Conservation (phyloP, 2,888 invertebrate genomes). For the Endotricha flammealis region DNA sequence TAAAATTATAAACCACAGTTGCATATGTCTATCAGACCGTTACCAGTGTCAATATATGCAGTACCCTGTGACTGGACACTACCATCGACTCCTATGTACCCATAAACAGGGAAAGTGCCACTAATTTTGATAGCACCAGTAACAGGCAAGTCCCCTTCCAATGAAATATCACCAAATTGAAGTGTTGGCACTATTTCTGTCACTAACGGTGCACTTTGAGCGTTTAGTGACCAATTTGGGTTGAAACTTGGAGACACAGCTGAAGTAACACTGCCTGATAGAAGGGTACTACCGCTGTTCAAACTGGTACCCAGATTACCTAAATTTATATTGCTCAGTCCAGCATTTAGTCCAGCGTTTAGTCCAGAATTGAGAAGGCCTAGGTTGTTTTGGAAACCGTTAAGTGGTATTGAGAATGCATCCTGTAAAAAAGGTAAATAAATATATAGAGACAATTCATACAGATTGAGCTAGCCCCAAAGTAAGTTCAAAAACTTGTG, state of each 20-base stretch:
- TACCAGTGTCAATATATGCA: slow-evolving; percentile 45
- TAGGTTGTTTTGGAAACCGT: slow-evolving; percentile 17
- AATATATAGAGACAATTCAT: too few relatives aligned
- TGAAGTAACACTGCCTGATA: slow-evolving; percentile 16
- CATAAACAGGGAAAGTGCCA: slow-evolving; percentile 61
- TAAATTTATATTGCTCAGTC: neutral
- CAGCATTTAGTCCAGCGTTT: slow-evolving; percentile 1
- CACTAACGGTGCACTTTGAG: slow-evolving; percentile 43
- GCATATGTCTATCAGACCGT: slow-evolving; percentile 21
- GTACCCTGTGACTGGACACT: slow-evolving; percentile 48
- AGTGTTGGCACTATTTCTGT: slow-evolving; percentile 52
- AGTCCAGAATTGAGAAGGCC: slow-evolving; percentile 1
- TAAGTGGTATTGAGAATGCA: slow-evolving; percentile 21
- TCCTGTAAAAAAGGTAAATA: slow-evolving; percentile 23
- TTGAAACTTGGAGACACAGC: slow-evolving; percentile 13
- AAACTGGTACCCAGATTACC: neutral
- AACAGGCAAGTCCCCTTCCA: slow-evolving; percentile 52
- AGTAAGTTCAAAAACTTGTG: too few relatives aligned
- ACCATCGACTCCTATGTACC: slow-evolving; percentile 53
- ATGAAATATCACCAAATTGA: slow-evolving; percentile 50
- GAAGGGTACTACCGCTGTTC: slow-evolving; percentile 12
- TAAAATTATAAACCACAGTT: slow-evolving; percentile 18
- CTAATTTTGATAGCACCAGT: slow-evolving; percentile 53
- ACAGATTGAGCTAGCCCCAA: too few relatives aligned
- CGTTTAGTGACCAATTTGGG: slow-evolving; percentile 21